A percentile compares a stretch with the other conserved stretches of the same genome.
phyloP scores from a whole-genome alignment of 1,140 invertebrate genomes.

The Euglossa dilemma region DNA sequence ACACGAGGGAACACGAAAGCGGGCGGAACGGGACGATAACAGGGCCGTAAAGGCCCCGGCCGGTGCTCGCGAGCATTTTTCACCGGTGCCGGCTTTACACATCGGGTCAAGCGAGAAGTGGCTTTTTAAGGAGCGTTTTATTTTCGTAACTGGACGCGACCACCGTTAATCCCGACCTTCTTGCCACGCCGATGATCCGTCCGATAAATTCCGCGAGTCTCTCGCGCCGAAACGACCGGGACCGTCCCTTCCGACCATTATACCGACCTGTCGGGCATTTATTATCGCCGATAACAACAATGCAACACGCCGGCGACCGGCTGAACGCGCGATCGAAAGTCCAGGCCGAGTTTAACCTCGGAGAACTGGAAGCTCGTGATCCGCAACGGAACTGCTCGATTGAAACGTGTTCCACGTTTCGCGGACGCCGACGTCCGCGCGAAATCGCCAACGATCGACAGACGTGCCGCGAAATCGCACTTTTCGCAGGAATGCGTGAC shows the following conservation, averaged over 20 bases:
- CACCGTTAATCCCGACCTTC: conserved; percentile 69
- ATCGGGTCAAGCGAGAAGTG: conserved; percentile 46
- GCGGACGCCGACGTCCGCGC: neutral
- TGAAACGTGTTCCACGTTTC: neutral
- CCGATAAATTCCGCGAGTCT: conserved; percentile 64
- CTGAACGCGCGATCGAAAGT: neutral
- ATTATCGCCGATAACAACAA: conserved; percentile 56
- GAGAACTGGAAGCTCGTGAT: neutral
- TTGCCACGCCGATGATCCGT: conserved; percentile 68
- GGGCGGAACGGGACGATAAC: conserved; percentile 21
- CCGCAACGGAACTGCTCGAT: neutral
- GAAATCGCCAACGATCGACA: neutral
- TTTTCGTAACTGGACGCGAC: conserved; percentile 66
- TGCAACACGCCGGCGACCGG: neutral
- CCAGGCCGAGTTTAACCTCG: neutral
- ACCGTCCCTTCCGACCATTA: conserved; percentile 41
- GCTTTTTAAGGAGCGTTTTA: conserved; percentile 69
- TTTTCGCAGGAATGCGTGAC: too few species aligned
- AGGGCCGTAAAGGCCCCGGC: conserved; percentile 48
- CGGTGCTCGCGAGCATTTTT: conserved; percentile 55
- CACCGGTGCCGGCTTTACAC: conserved; percentile 44
- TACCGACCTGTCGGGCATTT: conserved; percentile 61
- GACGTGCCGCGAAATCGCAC: neutral
- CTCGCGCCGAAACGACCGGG: conserved; percentile 47
- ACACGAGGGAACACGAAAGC: neutral